These are phyloP conservation scores for Whitmania pigra DNA, from an alignment of 1,140 invertebrate genomes.

Conservation along the genomic window DNA sequence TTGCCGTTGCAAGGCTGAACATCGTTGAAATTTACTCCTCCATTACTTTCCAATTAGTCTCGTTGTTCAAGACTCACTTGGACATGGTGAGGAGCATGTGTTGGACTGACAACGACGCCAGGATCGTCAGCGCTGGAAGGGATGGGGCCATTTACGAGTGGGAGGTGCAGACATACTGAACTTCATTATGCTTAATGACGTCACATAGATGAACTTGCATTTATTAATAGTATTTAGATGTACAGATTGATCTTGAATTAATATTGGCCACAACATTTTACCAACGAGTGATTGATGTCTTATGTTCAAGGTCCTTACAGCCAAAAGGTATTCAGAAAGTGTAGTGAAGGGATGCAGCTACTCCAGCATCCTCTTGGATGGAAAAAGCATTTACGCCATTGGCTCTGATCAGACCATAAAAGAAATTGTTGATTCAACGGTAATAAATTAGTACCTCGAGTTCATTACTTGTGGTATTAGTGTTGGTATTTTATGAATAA, in stretches of 20 bases:
- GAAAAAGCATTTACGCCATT: slow-evolving; percentile 58
- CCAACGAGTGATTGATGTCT: no score
- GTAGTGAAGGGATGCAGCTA: slow-evolving; percentile 61
- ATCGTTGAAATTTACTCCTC: slow-evolving; percentile 65
- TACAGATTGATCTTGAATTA: no score
- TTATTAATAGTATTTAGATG: no score
- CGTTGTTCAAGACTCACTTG: slow-evolving; percentile 65
- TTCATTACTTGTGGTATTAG: neutral
- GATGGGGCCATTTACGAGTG: slow-evolving; percentile 84
- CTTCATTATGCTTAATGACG: no score
- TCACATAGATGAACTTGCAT: no score
- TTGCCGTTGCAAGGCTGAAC: slow-evolving; percentile 64
- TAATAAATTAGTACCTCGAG: slow-evolving; percentile 25
- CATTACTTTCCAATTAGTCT: slow-evolving; percentile 58
- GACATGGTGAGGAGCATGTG: slow-evolving; percentile 52
- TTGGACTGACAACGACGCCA: slow-evolving; percentile 64
- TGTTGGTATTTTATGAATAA: neutral
- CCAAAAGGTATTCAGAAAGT: slow-evolving; percentile 58
- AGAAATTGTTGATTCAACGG: slow-evolving; percentile 57
- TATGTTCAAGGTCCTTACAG: slow-evolving; percentile 38
- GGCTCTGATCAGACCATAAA: slow-evolving; percentile 61
- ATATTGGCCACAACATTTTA: no score
- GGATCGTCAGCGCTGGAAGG: slow-evolving; percentile 61
- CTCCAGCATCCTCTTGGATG: slow-evolving; percentile 50
- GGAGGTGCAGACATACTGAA: slow-evolving; percentile 43